Evolutionary conservation across 1,140 invertebrate genomes (phyloP), one percentile per base, ranked within the genome.

Genomic region (Atopsyche davidsoni): DNA sequence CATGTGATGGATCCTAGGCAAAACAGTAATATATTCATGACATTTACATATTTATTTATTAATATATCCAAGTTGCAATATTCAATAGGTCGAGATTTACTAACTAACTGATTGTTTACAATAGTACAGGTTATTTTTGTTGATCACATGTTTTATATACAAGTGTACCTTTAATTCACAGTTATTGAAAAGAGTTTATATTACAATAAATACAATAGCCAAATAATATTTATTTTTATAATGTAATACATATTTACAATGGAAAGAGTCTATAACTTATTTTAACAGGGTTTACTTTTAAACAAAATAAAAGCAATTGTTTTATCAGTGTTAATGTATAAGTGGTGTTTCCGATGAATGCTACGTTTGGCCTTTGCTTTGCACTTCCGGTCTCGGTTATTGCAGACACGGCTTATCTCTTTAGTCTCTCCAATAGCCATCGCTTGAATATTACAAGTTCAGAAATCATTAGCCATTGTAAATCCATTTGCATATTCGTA

Each of bases 191-290:
- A 31, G 46, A 53, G 38, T 51, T 36, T 57, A 57, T 57, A 53
- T 57, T 41, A 52, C 50, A 57, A 46, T 42, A 42, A 48, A 57
- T 51, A 57, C 55, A 57, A 57, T 57, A 57, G 55, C 55, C 51
- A 53, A 57, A 57, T 50, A 52, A 52, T 53, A 57, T 51, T 57
- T 57, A 57, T 57, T 53, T 57, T 57, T 49, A 57, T 53, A 57
- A 57, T 47, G n/a, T 57, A 49, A 49, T 57, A 53, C 55, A 57
- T 53, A 53, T 57, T 57, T 53, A 51, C 55, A 57, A 49, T 53
- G 53, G 50, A 51, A 25, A 49, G 46, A 57, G 44, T 46, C 51
- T 53, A 53, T 57, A 40, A 57, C 24, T 46, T 53, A 50, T 46
- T 50, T 43, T 22, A 13, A 51, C 49, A 42, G 51, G 51, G 55